Conservation (phyloP, 2,113 vertebrate species). For the Hippocampus guttulatus region DNA sequence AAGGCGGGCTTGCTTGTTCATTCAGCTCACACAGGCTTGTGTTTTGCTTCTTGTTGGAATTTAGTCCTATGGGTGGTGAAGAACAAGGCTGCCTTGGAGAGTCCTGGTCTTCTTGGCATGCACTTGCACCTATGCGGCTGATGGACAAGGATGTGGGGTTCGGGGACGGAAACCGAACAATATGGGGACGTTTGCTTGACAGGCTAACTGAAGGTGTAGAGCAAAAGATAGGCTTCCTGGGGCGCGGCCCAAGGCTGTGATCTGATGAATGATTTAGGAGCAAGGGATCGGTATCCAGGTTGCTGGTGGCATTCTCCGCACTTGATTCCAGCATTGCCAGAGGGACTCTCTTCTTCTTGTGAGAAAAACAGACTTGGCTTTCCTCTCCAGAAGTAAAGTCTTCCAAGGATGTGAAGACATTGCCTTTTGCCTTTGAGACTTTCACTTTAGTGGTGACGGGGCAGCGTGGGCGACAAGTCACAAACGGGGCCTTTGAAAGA, state of each 20-base stretch:
- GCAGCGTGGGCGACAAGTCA: slow-evolving; percentile 49
- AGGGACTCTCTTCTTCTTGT: slow-evolving; percentile 8
- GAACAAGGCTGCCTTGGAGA: neutral
- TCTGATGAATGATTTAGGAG: slow-evolving; percentile 45
- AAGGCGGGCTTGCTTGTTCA: neutral
- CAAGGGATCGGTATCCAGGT: slow-evolving; percentile 14
- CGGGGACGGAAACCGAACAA: slow-evolving; percentile 7
- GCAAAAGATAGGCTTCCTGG: slow-evolving; percentile 58
- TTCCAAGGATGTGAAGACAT: slow-evolving; percentile 54
- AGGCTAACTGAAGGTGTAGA: slow-evolving; percentile 56
- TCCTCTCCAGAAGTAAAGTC: slow-evolving; percentile 41
- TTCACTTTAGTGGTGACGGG: slow-evolving; percentile 5
- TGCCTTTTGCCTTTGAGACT: neutral
- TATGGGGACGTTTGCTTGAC: neutral
- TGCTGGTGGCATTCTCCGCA: slow-evolving; percentile 26
- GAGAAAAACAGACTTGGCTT: neutral
- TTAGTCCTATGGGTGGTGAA: neutral
- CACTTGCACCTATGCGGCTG: slow-evolving; percentile 15
- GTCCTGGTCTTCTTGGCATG: slow-evolving; percentile 22
- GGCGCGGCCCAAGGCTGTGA: slow-evolving; percentile 18
- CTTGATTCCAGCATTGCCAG: slow-evolving; percentile 11
- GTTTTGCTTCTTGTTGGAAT: slow-evolving; percentile 13
- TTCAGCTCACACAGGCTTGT: neutral
- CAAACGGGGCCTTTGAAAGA: slow-evolving; percentile 40
- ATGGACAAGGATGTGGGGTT: slow-evolving; percentile 19